Conservation (phyloP, 2,797 vertebrate species). For the Harpagifer antarcticus region DNA sequence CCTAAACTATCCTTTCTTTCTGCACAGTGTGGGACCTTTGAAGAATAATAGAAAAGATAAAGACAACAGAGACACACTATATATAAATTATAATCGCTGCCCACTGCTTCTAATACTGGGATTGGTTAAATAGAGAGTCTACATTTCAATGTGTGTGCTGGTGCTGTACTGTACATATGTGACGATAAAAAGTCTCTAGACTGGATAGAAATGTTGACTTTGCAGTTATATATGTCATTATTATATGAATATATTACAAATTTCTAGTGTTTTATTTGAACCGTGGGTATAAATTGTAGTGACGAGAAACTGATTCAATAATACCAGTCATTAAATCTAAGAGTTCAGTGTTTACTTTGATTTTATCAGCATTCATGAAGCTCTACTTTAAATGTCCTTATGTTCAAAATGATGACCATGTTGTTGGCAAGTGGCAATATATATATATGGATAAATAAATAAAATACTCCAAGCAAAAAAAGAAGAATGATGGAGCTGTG, state of each 20-base stretch:
- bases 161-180: too few species aligned
- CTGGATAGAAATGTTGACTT: neutral
- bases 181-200: neutral
- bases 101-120: too few species aligned
- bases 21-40: conserved; percentile 31
- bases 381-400: neutral
- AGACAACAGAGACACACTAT: neutral
- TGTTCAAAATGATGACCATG: neutral
- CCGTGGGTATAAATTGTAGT: neutral
- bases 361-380: neutral
- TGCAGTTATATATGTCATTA: neutral
- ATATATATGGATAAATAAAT: neutral
- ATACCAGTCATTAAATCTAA: neutral
- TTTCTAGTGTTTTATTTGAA: neutral
- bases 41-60: conserved; percentile 29
- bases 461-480: too few species aligned
- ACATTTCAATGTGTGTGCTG: too few species aligned
- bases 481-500: too few species aligned
- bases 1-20: conserved; percentile 25
- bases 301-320: neutral
- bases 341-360: neutral
- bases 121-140: too few species aligned
- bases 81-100: too few species aligned
- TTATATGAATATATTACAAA: neutral
- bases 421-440: neutral